phyloP scores from a whole-genome alignment of 1,140 invertebrate genomes.

The Drosophila rhopaloa region DNA sequence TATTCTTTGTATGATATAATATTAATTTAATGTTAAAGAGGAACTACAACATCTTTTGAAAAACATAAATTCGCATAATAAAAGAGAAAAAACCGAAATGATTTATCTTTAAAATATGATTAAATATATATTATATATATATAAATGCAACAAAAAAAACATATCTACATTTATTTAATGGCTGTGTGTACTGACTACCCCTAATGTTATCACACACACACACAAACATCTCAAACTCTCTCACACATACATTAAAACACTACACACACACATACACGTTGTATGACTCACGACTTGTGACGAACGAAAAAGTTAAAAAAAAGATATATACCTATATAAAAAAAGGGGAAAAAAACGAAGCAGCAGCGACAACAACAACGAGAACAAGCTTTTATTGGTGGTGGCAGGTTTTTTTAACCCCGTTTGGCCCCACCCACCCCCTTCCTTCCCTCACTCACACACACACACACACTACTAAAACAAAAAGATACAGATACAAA shows the following conservation, averaged over 20 bases:
- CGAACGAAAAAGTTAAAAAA: slow-evolving; percentile 17
- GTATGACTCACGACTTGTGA: slow-evolving; percentile 32
- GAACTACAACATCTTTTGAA: slow-evolving; percentile 84
- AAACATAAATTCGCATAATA: slow-evolving; percentile 75
- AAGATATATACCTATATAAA: background rate
- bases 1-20: slow-evolving; percentile 33
- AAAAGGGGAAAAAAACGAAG: slow-evolving; percentile 14
- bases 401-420: slow-evolving; percentile 49
- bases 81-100: slow-evolving; percentile 25
- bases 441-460: slow-evolving; percentile 1
- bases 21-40: slow-evolving; percentile 16
- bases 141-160: slow-evolving; percentile 29
- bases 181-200: slow-evolving; percentile 79
- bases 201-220: slow-evolving; percentile 42
- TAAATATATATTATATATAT: slow-evolving; percentile 48
- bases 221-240: background rate
- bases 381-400: slow-evolving; percentile 50
- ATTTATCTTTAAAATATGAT: slow-evolving; percentile 39
- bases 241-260: slow-evolving; percentile 15
- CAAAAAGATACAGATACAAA: slow-evolving; percentile 12
- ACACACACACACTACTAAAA: slow-evolving; percentile 16
- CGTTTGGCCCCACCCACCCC: slow-evolving; percentile 35
- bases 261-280: slow-evolving; percentile 28
- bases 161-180: slow-evolving; percentile 60
- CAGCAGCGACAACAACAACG: slow-evolving; percentile 18